Evolutionary conservation across 2,797 vertebrate genomes (phyloP), one percentile per base, ranked within the genome.

Genomic region (Falco columbarius): DNA sequence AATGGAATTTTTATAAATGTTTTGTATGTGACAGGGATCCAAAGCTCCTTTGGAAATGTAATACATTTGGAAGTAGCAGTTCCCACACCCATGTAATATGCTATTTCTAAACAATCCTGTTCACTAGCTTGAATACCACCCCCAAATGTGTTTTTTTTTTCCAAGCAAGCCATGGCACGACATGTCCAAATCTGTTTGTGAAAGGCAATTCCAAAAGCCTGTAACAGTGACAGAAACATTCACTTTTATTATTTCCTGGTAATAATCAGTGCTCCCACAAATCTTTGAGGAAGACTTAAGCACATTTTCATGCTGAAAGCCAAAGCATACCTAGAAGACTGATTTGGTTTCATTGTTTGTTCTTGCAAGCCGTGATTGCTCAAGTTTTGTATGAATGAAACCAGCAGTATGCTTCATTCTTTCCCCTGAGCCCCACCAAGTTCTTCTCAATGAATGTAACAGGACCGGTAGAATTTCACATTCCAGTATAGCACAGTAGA

Each of bases 1-100:
- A 94, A 97, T 91, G 89, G 93, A 96, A 96, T 97, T 96, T 96
- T 20, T 94, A 70, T 92, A 86, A 91, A 81, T 76, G 52, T 90
- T 95, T 96, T 84, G 30, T 95, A 88, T 80, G 79, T 73, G 80
- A 91, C 80, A 89, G 74, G 52, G 85, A 86, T 93, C 81, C 89
- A 94, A 88, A 93, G 55, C 61, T 95, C 86, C 91, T 94, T 79
- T 88, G 77, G 84, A 92, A 83, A 88, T 87, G 20, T 47, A 81
- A 80, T 86, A 88, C 18, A 61, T 76, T 89, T 94, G 88, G 90
- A 95, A 96, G 68, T 46, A 83, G 58, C 42, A 54, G 32, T 86
- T 91, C 59, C 58, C 89, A 93, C 36, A 81, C 32, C 40, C 70
- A 76, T 65, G 40, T 77, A 94, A 86, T 40, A 66, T 26, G 16